phyloP scores from a whole-genome alignment of 2,113 vertebrate species.

The Hippolais icterina region DNA sequence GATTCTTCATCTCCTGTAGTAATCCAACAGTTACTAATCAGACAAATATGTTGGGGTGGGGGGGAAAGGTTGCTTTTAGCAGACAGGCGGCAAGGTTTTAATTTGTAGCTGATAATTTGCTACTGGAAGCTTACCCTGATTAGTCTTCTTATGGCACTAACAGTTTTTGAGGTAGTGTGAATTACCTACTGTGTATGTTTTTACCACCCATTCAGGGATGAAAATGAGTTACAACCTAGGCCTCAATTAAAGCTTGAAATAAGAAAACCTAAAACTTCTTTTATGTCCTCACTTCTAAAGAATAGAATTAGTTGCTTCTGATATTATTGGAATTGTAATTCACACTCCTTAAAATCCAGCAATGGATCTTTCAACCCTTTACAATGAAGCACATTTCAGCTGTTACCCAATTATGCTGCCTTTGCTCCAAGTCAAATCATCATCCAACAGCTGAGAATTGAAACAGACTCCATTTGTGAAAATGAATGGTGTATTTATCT shows the following conservation, averaged over 20 bases:
- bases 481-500: slow-evolving; percentile 73
- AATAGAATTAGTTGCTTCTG: slow-evolving; percentile 87
- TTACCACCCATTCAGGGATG: slow-evolving; percentile 87
- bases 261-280: slow-evolving; percentile 81
- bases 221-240: slow-evolving; percentile 84
- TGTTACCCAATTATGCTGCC: slow-evolving; percentile 83
- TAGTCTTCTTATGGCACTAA: slow-evolving; percentile 91
- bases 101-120: slow-evolving; percentile 99
- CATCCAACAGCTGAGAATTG: slow-evolving; percentile 80
- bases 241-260: slow-evolving; percentile 82
- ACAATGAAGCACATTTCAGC: slow-evolving; percentile 77
- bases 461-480: slow-evolving; percentile 83
- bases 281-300: slow-evolving; percentile 82
- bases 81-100: slow-evolving; percentile 84
- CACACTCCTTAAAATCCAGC: slow-evolving; percentile 81
- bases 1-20: slow-evolving; percentile 32
- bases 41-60: slow-evolving; percentile 35
- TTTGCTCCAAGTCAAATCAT: slow-evolving; percentile 84
- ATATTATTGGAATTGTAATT: slow-evolving; percentile 90
- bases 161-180: slow-evolving; percentile 95
- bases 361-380: slow-evolving; percentile 80
- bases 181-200: slow-evolving; percentile 98
- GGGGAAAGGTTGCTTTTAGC: slow-evolving; percentile 68
- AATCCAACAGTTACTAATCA: slow-evolving; percentile 78
- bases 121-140: slow-evolving; percentile 89